Evolutionary conservation across 37 sponge, comb jelly and placozoan genomes (phyloP).

Genomic region (Spongia lamella): DNA sequence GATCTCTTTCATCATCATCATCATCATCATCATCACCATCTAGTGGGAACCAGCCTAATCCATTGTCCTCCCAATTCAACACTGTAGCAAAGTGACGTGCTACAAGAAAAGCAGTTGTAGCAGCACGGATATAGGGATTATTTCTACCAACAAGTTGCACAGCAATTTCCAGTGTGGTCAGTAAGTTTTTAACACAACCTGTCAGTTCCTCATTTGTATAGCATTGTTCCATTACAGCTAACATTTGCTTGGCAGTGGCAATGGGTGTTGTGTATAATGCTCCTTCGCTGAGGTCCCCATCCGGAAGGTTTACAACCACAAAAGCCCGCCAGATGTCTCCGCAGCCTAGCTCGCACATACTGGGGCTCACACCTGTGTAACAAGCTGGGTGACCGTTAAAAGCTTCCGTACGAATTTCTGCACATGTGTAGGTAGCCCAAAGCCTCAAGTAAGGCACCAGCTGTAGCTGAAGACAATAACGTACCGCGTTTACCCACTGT

Average conservation of each 20-base stretch:
- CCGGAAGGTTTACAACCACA: slow-evolving; percentile 18
- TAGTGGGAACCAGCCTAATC: slow-evolving; percentile 37
- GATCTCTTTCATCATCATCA: background rate
- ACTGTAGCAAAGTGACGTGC: slow-evolving; percentile 1
- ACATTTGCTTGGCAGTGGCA: slow-evolving; percentile 37
- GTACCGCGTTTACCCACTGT: slow-evolving; percentile 37
- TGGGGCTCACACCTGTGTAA: slow-evolving; percentile 33
- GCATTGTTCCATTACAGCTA: slow-evolving; percentile 19
- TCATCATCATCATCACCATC: slow-evolving; percentile 1
- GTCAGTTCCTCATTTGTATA: background rate
- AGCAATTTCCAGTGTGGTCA: background rate
- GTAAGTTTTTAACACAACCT: background rate
- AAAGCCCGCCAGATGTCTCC: slow-evolving; percentile 11
- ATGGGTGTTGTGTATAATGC: slow-evolving; percentile 10
- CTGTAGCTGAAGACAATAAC: slow-evolving; percentile 36
- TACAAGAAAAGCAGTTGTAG: background rate
- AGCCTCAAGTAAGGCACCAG: slow-evolving; percentile 44
- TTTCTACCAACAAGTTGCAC: too few species aligned
- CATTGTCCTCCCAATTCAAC: slow-evolving; percentile 6
- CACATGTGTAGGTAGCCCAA: slow-evolving; percentile 32
- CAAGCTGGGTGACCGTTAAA: slow-evolving; percentile 37
- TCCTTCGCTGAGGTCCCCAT: background rate
- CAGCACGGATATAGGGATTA: too few species aligned
- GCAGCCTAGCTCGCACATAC: slow-evolving; percentile 27
- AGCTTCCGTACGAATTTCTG: slow-evolving; percentile 21